Evolutionary conservation across 1,140 invertebrate species (phyloP), one percentile per base, ranked within the genome.

Genomic region (Apis florea): DNA sequence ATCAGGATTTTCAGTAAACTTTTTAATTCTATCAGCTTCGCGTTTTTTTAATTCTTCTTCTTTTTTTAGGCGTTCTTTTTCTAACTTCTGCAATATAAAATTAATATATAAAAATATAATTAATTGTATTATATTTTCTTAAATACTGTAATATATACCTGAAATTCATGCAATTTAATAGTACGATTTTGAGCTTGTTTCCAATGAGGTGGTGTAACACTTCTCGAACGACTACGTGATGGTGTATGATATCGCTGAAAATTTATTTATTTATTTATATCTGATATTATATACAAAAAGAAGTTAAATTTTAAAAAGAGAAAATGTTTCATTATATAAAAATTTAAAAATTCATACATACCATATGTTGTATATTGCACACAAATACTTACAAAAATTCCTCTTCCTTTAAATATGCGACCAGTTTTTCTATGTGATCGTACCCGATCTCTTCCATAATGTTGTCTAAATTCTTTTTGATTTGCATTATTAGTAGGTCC

Each of bases 121-220:
- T 26, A 49, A 26, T 73, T 15, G 3, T 8, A 40, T 13, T 76
- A 49, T n/a, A 53, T 0, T 24, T 19, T 17, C 17, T 58, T 68
- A 61, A 74, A 59, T n/a, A n/a, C 9, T 67, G 82, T 58, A 31
- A 15, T 70, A 83, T 77, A 82, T 90, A 96, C 96, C 94, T 97
- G 96, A 88, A 97, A 96, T 90, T 98, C 97, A 10, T 96, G 96
- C 2, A 97, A 93, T 90, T 97, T 97, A 54, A 98, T 97, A 63
- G 97, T 96, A 81, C 97, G 94, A 56, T 96, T 95, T 92, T 98
- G 97, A 74, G 97, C 98, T 91, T 97, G 96, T 63, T 96, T 95
- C 98, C 98, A 98, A 93, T 98, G 97, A 17, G 97, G 96, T 15
- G 98, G 98, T 17, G 98, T 98, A 31, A 95, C 95, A 90, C 97